Conservation (phyloP, 2,797 vertebrate genomes). For the Spinibarbus caldwelli region DNA sequence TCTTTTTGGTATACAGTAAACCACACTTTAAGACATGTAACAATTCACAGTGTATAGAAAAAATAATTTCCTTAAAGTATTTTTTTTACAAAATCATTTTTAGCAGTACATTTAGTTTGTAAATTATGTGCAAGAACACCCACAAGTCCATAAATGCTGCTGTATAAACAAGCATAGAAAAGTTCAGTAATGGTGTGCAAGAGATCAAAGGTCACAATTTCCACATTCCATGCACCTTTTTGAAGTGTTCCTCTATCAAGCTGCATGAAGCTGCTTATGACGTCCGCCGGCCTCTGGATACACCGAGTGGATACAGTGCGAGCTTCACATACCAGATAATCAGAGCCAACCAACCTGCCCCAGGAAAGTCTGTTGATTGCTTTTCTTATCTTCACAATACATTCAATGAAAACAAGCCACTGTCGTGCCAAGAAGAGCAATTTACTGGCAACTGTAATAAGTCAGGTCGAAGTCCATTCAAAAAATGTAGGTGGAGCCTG, state of each 20-base stretch:
- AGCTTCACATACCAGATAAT: neutral
- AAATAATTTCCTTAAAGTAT: neutral
- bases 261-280: neutral
- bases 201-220: neutral
- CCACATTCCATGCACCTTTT: neutral
- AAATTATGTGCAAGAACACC: slow-evolving; percentile 16
- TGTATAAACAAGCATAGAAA: slow-evolving; percentile 3
- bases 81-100: neutral
- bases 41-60: neutral
- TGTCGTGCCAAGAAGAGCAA: neutral
- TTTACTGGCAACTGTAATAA: neutral
- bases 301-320: neutral
- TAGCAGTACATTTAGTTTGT: neutral
- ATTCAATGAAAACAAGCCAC: neutral
- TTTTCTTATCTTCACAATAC: slow-evolving; percentile 17
- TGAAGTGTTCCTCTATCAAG: neutral
- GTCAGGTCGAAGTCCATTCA: neutral
- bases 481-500: no score
- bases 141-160: no score
- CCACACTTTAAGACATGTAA: neutral
- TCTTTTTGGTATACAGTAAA: neutral
- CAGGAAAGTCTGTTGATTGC: neutral
- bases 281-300: neutral
- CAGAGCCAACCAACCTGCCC: neutral
- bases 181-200: neutral